Evolutionary conservation across 1,140 invertebrate genomes (phyloP), one percentile per base, ranked within the genome.

Genomic region (Oscheius sp.): DNA sequence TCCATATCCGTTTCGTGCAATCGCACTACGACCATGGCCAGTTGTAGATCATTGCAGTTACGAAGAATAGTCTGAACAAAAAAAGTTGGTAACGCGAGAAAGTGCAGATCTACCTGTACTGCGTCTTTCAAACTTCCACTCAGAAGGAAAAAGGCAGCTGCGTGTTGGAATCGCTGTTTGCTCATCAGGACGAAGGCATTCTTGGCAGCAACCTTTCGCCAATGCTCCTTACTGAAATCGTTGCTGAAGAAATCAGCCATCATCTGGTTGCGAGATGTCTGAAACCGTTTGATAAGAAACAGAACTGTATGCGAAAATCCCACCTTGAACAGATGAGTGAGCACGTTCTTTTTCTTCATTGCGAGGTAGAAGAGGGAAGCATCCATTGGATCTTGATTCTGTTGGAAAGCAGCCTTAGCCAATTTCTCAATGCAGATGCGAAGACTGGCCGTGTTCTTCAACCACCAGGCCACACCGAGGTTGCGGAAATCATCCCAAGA

Each of bases 281-380:
- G 86, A 69, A 63, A 62, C 68, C 28, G 55, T 67, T 71, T 52
- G 2, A 1, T 91, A 28, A 58, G 35, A 28, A 52, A 29, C 45
- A 64, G 62, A 52, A 52, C 4, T 1, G 13, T 15, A 35, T 2
- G n/a, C n/a, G n/a, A 26, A 29, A 31, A 68, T 73, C 73, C 71
- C 76, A 95, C 71, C 93, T 78, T 88, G 85, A 94, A 99, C 2
- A 99, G 85, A 2, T 94, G 95, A 91, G 94, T 97, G 0, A 99
- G 89, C 3, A 99, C 87, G 81, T 91, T 95, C 82, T 98, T 97
- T 87, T 98, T 99, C 84, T 93, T 95, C 94, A 99, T 95, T 2
- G 96, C 95, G 63, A 99, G 86, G 85, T 99, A 99, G 85, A 94
- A 98, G 13, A 99, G 87, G 1, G 96, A 94, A 3, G 96, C 94